Base-by-base conservation (phyloP, 2,888 invertebrate species). In the Hyalella azteca region DNA sequence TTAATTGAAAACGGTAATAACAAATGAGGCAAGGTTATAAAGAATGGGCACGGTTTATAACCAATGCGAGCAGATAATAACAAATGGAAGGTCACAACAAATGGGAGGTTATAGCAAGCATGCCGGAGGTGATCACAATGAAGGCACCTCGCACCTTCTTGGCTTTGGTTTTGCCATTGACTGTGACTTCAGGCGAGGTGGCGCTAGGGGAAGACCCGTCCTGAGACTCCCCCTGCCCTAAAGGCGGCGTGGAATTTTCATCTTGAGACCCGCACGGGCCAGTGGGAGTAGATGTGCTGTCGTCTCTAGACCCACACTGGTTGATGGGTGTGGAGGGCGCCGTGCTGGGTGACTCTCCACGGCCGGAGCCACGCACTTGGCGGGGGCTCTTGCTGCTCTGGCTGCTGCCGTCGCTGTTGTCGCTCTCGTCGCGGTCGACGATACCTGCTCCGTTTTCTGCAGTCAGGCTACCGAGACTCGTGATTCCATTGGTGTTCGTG, bases 121-220 rank as follows among this genome's bases (percentile, higher is more conserved):
- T n/a, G n/a, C n/a, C n/a, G n/a, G n/a, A n/a, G n/a, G n/a, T n/a
- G n/a, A n/a, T n/a, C n/a, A 48, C 48, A 15, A 15, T 48, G n/a
- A n/a, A n/a, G n/a, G n/a, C n/a, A n/a, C n/a, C n/a, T n/a, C n/a
- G 11, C 59, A 75, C 75, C 75, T 75, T 75, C 75, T 75, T 75
- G 26, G n/a, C 45, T 36, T 75, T 75, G 15, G 75, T 15, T 39
- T 75, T 75, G 3, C 26, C 36, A 39, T 45, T 45, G 26, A 39
- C 75, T 4, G 75, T 26, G 45, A 75, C 75, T 75, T 75, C 75
- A 26, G 75, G 75, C 3, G 75, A 36, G 15, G 75, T 45, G 26
- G 75, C 29, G 19, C 19, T 36, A 15, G 66, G 66, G 19, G 66
- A 36, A 13, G 66, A 66, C 1, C 66, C 66, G 36, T 66, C 66